Evolutionary conservation across 2,797 vertebrate species (phyloP).

Genomic region (Salmo trutta): DNA sequence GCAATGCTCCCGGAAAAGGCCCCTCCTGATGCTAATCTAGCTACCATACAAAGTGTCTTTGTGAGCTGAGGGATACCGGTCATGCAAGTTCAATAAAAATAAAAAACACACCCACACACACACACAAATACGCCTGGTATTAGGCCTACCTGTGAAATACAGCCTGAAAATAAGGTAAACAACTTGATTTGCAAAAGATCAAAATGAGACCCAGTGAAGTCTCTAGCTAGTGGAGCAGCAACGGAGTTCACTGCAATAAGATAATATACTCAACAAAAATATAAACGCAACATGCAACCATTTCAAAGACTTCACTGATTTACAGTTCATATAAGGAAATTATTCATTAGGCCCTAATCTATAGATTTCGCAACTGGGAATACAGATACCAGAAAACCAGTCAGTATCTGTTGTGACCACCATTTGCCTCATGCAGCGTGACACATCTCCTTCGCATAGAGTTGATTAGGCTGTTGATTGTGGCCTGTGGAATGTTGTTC

Average conservation of each 20-base stretch:
- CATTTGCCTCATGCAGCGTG: too few species aligned
- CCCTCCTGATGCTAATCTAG: constrained; percentile 6
- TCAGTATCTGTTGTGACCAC: too few species aligned
- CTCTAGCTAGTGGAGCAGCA: not conserved
- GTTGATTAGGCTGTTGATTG: too few species aligned
- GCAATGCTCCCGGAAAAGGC: constrained; percentile 13
- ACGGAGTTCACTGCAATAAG: not conserved
- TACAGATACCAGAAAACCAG: too few species aligned
- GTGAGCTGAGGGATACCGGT: constrained; percentile 3
- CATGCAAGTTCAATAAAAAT: not conserved
- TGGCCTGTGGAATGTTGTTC: too few species aligned
- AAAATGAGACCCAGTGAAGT: not conserved
- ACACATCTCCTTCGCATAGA: too few species aligned
- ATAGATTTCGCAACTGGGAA: too few species aligned
- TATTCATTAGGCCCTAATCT: too few species aligned
- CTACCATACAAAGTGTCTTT: not conserved
- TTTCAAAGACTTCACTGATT: not conserved
- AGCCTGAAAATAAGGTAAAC: not conserved
- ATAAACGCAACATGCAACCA: too few species aligned
- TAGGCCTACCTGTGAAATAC: not conserved
- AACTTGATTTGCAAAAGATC: not conserved
- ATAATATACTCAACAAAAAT: not conserved
- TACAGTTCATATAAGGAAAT: not conserved
- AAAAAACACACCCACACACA: not conserved
- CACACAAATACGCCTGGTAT: not conserved